Evolutionary conservation across 2,888 invertebrate genomes (phyloP).

Genomic region (Thereva nobilitata): DNA sequence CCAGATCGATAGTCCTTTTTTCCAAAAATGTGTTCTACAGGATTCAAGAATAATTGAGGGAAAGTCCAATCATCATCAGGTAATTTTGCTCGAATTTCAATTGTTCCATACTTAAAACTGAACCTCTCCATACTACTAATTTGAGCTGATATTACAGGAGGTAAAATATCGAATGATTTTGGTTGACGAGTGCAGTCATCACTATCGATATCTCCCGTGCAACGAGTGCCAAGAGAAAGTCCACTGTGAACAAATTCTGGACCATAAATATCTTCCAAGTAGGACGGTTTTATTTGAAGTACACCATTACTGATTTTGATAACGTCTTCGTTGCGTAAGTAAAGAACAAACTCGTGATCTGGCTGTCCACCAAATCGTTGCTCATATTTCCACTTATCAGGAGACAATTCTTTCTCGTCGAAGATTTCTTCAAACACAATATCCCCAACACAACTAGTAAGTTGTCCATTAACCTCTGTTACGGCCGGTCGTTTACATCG

Average conservation of each 20-base stretch:
- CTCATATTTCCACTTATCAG: constrained; percentile 49
- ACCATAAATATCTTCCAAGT: constrained; percentile 38
- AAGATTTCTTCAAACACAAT: constrained; percentile 53
- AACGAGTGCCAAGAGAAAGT: constrained; percentile 47
- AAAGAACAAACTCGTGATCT: constrained; percentile 52
- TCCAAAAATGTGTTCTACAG: constrained; percentile 67
- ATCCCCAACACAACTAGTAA: constrained; percentile 47
- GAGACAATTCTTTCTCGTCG: constrained; percentile 44
- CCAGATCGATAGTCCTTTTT: constrained; percentile 63
- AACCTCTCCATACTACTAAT: constrained; percentile 66
- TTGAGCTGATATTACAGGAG: constrained; percentile 69
- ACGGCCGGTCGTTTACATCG: constrained; percentile 4
- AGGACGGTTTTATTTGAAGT: constrained; percentile 46
- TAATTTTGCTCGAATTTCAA: constrained; percentile 72
- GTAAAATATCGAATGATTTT: constrained; percentile 60
- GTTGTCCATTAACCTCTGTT: constrained; percentile 25
- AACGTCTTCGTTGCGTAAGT: constrained; percentile 41
- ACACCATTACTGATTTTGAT: constrained; percentile 46
- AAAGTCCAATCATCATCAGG: constrained; percentile 76
- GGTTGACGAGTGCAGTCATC: constrained; percentile 48
- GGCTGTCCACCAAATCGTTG: constrained; percentile 50
- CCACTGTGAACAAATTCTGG: constrained; percentile 6
- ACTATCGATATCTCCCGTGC: constrained; percentile 49
- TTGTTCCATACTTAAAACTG: constrained; percentile 69
- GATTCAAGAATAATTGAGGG: constrained; percentile 72